Evolutionary conservation across 2,113 vertebrate species (phyloP).

Genomic region (Athene noctua): DNA sequence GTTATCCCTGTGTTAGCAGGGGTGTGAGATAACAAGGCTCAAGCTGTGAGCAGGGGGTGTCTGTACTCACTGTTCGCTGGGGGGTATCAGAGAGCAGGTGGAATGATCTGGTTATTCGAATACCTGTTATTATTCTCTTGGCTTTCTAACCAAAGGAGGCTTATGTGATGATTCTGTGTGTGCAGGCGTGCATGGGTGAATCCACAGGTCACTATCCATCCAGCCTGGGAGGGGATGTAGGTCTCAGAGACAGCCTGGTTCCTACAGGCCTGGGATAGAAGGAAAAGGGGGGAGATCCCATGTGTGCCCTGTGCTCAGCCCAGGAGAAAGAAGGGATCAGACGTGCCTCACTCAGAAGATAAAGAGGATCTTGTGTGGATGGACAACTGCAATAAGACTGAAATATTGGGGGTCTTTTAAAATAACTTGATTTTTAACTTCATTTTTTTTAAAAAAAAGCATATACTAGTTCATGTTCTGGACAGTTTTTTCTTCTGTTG

Average conservation of each 20-base stretch:
- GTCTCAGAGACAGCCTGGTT: background rate
- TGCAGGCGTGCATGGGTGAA: background rate
- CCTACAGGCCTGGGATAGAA: background rate
- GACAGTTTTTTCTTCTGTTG: background rate
- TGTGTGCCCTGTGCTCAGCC: background rate
- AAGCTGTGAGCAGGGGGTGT: no score
- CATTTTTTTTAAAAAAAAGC: background rate
- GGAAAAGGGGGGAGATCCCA: background rate
- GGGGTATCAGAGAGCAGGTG: background rate
- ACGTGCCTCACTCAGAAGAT: background rate
- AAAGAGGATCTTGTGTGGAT: background rate
- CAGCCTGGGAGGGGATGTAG: background rate
- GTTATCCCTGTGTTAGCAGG: no score
- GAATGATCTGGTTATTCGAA: background rate
- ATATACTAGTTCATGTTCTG: background rate
- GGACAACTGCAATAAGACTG: background rate
- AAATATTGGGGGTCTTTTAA: background rate
- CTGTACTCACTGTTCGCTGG: background rate
- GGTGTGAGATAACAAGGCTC: no score
- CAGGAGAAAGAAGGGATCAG: background rate
- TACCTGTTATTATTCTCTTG: background rate
- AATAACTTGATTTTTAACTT: background rate
- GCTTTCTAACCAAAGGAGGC: background rate
- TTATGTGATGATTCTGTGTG: background rate
- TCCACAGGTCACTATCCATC: no score